phyloP scores from a whole-genome alignment of 2,797 vertebrate genomes.

The Discoglossus pictus region DNA sequence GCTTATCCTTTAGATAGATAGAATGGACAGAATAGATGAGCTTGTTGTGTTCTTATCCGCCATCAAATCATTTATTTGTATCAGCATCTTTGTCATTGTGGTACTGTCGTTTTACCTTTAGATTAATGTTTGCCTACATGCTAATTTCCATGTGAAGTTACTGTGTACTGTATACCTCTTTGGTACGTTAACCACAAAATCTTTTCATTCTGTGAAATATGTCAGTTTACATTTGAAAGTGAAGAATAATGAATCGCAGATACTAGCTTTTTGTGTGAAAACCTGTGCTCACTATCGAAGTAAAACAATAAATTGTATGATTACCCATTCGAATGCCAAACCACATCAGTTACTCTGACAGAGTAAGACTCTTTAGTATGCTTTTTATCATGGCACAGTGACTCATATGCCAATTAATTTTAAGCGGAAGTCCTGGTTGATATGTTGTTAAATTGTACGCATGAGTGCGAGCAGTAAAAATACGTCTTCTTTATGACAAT shows the following conservation, averaged over 20 bases:
- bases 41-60: no score
- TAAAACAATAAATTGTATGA: constrained; percentile 20
- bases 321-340: constrained; percentile 23
- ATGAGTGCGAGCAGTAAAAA: constrained; percentile 20
- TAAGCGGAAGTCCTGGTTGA: constrained; percentile 18
- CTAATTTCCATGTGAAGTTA: no score
- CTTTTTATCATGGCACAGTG: constrained; percentile 36
- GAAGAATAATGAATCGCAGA: not conserved
- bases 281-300: not conserved
- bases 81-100: no score
- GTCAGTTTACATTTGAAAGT: not conserved
- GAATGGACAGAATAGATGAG: no score
- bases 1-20: no score
- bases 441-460: constrained; percentile 9
- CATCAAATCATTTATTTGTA: no score
- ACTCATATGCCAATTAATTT: constrained; percentile 29
- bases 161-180: no score
- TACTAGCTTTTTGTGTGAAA: constrained; percentile 1
- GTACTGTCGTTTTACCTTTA: no score
- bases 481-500: constrained; percentile 21
- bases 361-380: constrained; percentile 12
- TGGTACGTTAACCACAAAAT: no score
- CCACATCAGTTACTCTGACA: constrained; percentile 38
- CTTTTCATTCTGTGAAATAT: constrained; percentile 1
- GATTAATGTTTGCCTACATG: no score